Percentiles rank a stretch among this genome's conserved stretches.
Conservation (phyloP, 2,888 invertebrate genomes). For the Zygaena filipendulae region DNA sequence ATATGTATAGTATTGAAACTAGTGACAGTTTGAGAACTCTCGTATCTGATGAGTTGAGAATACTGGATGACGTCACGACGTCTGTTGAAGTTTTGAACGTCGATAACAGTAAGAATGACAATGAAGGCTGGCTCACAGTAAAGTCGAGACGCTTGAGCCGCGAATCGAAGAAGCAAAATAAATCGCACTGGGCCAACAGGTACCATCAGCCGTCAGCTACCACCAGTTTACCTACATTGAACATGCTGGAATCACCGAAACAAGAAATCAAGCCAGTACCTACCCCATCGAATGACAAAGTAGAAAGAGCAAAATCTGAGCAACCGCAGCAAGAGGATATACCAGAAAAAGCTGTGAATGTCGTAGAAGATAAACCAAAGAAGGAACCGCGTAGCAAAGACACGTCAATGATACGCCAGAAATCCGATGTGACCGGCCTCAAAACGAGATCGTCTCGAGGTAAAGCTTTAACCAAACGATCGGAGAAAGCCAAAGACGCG, state of each 20-base stretch:
- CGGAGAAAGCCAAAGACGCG: conserved; percentile 36
- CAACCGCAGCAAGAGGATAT: conserved; percentile 30
- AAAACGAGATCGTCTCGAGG: conserved; percentile 50
- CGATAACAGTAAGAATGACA: conserved; percentile 40
- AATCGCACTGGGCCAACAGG: conserved; percentile 78
- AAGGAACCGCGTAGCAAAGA: conserved; percentile 38
- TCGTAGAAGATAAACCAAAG: conserved; percentile 23
- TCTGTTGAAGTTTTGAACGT: conserved; percentile 61
- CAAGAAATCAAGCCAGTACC: conserved; percentile 40
- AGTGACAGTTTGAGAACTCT: conserved; percentile 59
- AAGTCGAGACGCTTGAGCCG: conserved; percentile 75
- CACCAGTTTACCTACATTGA: conserved; percentile 81
- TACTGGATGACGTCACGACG: conserved; percentile 35
- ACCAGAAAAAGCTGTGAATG: conserved; percentile 21
- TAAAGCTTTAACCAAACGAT: conserved; percentile 36
- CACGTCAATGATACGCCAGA: conserved; percentile 61
- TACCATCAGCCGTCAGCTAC: conserved; percentile 87
- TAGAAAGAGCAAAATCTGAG: conserved; percentile 48
- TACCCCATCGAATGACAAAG: conserved; percentile 22
- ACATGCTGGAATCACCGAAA: conserved; percentile 60
- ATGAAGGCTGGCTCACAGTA: conserved; percentile 92
- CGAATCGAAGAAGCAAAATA: conserved; percentile 68
- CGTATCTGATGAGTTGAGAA: conserved; percentile 44
- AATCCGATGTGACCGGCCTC: conserved; percentile 71
- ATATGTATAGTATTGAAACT: conserved; percentile 56